Evolutionary conservation across 2,888 invertebrate genomes (phyloP).

Genomic region (Encarsia formosa): DNA sequence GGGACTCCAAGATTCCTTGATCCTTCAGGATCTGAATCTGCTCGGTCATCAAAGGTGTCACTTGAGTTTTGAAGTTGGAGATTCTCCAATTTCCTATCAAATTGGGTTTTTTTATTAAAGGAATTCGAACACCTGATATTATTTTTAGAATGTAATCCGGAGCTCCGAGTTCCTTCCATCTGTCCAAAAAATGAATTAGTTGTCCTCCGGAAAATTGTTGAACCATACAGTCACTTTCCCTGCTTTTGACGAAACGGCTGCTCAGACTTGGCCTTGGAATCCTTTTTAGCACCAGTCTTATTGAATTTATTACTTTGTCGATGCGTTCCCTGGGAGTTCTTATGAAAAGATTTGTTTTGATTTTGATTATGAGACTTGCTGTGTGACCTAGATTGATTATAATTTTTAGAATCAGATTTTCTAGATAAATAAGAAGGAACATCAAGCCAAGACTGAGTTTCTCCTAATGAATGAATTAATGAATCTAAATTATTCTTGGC

Average conservation of each 20-base stretch:
- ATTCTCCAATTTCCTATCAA: neutral
- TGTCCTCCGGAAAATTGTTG: neutral
- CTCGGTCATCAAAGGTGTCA: neutral
- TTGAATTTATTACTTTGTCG: no score
- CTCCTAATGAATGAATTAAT: neutral
- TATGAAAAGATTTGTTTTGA: neutral
- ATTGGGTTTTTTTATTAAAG: neutral
- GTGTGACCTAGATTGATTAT: neutral
- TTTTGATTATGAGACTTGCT: neutral
- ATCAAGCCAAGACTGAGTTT: neutral
- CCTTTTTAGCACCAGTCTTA: neutral
- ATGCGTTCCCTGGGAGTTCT: neutral
- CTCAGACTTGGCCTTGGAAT: neutral
- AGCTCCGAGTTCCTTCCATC: conserved; percentile 24
- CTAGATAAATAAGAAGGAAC: neutral
- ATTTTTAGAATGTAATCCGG: conserved; percentile 3
- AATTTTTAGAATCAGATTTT: neutral
- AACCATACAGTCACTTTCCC: conserved; percentile 4
- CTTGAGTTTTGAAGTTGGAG: neutral
- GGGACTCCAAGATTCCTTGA: conserved; percentile 3
- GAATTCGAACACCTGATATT: neutral
- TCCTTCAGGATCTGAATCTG: neutral
- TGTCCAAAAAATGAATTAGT: neutral
- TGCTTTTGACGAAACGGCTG: neutral
- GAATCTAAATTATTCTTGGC: neutral